Evolutionary conservation across 2,113 vertebrate species (phyloP), one percentile per base, ranked within the genome.

Genomic region (Trogon surrucura): DNA sequence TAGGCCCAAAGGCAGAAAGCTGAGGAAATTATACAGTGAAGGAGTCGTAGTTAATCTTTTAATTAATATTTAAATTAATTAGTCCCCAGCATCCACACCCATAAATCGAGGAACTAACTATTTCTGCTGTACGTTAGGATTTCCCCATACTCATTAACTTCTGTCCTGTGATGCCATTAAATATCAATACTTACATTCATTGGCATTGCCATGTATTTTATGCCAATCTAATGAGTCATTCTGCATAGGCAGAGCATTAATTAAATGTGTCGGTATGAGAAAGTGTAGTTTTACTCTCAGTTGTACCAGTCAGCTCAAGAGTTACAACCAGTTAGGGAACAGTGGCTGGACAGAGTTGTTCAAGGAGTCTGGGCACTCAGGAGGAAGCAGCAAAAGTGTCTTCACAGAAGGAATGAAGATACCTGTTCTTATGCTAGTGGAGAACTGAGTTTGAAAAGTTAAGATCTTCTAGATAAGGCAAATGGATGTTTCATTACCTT

Each of bases 11-110:
- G 85, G 62, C 79, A 83, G 85, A 92, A 92, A 91, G 20, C 81
- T 89, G 80, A 88, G 84, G 80, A 88, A 93, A 93, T 89, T 7
- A 66, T 74, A 65, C 11, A 10, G 48, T 67, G 78, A 97, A 97
- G 58, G 56, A 53, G 64, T 91, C 67, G 54, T 73, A 95, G 66
- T 80, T 96, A 97, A 97, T 85, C 16, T 97, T 82, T 67, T 80
- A 96, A 85, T 85, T 95, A 93, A 94, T 92, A 86, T 48, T 96
- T 95, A 95, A 95, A 78, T 61, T 86, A 93, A 93, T 95, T 80
- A 90, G 67, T 54, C 53, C 38, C 60, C 48, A 96, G 44, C 50
- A 97, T 89, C 93, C 79, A 88, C 48, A 92, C 30, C 80, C 95
- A 74, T 65, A 95, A 94, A 70, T 61, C 71, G 82, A 93, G 51